Percentiles rank a stretch among this genome's conserved stretches.
These are phyloP conservation scores for Tribolium madens DNA, from an alignment of 1,140 invertebrate species.

Conservation along the genomic window DNA sequence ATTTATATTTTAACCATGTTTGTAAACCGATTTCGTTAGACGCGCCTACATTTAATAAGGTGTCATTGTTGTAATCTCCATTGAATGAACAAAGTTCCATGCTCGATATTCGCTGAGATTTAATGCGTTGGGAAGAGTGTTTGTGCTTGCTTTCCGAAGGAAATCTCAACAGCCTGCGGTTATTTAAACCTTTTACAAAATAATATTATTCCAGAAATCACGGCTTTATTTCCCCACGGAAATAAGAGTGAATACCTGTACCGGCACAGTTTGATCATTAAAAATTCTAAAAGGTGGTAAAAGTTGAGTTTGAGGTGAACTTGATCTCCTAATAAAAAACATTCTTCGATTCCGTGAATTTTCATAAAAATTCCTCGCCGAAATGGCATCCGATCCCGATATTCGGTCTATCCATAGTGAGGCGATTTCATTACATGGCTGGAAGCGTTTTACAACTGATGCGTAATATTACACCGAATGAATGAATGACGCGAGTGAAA, in stretches of 20 bases:
- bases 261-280: constrained; percentile 12
- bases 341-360: not conserved
- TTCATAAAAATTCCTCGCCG: not conserved
- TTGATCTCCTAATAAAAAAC: not conserved
- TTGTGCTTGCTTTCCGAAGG: constrained; percentile 15
- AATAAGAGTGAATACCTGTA: constrained; percentile 14
- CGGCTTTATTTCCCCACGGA: constrained; percentile 29
- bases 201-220: constrained; percentile 38
- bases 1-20: constrained; percentile 1
- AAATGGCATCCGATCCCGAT: not conserved
- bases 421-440: constrained; percentile 9
- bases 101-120: constrained; percentile 16
- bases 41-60: constrained; percentile 8
- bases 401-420: constrained; percentile 7
- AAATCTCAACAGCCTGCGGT: constrained; percentile 32
- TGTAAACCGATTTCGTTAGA: constrained; percentile 5
- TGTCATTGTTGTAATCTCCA: constrained; percentile 30
- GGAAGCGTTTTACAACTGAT: constrained; percentile 35
- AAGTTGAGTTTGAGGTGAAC: constrained; percentile 7
- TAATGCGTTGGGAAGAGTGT: constrained; percentile 14
- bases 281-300: constrained; percentile 25
- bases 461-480: constrained; percentile 26
- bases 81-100: constrained; percentile 21
- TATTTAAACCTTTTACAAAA: constrained; percentile 38
- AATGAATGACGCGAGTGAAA: constrained; percentile 35